These are phyloP conservation scores for Pedicia rivosa DNA, from an alignment of 2,888 invertebrate genomes.

Conservation along the genomic window DNA sequence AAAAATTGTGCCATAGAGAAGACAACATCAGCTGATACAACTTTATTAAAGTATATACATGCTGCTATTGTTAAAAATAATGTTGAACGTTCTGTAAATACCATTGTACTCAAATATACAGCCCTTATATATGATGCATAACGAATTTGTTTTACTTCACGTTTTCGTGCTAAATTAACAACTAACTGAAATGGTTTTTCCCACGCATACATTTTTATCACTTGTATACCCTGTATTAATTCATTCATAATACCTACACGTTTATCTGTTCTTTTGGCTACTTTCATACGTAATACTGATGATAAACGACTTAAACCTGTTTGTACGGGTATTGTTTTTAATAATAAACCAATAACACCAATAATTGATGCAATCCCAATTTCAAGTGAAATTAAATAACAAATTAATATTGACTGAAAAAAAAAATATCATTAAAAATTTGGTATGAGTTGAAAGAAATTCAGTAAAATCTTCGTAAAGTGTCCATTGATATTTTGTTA, in stretches of 20 bases:
- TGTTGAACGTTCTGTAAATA: slow-evolving; percentile 74
- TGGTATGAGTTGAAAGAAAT: no score
- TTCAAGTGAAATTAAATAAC: slow-evolving; percentile 60
- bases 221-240: slow-evolving; percentile 83
- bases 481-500: no score
- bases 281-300: slow-evolving; percentile 44
- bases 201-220: slow-evolving; percentile 96
- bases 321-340: slow-evolving; percentile 72
- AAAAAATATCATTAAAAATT: slow-evolving; percentile 79
- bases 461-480: no score
- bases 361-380: slow-evolving; percentile 58
- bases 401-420: slow-evolving; percentile 42
- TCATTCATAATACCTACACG: slow-evolving; percentile 90
- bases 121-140: slow-evolving; percentile 49
- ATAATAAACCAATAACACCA: slow-evolving; percentile 60
- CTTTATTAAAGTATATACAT: slow-evolving; percentile 52
- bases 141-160: slow-evolving; percentile 43
- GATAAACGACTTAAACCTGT: slow-evolving; percentile 30
- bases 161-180: slow-evolving; percentile 58
- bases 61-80: slow-evolving; percentile 65
- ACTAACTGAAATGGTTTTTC: slow-evolving; percentile 77
- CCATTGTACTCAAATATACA: slow-evolving; percentile 49
- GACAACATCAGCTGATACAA: slow-evolving; percentile 45
- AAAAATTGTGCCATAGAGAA: slow-evolving; percentile 66
- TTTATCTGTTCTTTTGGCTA: slow-evolving; percentile 75